Evolutionary conservation across 2,888 invertebrate species (phyloP).

Genomic region (Orthonychiurus folsomi): DNA sequence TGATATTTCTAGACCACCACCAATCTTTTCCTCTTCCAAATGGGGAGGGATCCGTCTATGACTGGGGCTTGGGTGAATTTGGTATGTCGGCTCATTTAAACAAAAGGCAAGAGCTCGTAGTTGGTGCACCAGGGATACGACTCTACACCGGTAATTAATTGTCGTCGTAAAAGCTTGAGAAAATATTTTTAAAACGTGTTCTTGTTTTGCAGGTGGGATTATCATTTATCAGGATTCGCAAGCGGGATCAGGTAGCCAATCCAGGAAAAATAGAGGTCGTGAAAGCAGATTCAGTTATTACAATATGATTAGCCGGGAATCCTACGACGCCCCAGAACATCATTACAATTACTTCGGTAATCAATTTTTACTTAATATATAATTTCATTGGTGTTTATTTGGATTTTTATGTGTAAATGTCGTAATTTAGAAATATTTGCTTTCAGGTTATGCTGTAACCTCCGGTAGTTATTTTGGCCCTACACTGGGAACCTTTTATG

Average conservation of each 20-base stretch:
- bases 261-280: background rate
- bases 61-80: conserved; percentile 1
- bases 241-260: background rate
- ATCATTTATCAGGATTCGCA: background rate
- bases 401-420: background rate
- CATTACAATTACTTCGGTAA: conserved; percentile 6
- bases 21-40: background rate
- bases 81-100: conserved; percentile 2
- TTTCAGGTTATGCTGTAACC: conserved; percentile 6
- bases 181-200: background rate
- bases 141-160: background rate
- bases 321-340: too few relatives aligned
- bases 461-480: background rate
- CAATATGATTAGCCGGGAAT: background rate
- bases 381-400: background rate
- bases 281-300: background rate
- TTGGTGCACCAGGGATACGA: conserved; percentile 5
- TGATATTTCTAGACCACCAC: background rate
- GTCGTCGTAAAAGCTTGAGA: background rate
- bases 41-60: background rate
- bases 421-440: background rate
- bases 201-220: background rate
- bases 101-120: background rate
- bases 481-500: background rate
- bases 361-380: too few relatives aligned